A percentile compares a stretch with the other conserved stretches of the same genome.
Conservation (phyloP, 2,888 invertebrate genomes). For the Phymatocera aterrima region DNA sequence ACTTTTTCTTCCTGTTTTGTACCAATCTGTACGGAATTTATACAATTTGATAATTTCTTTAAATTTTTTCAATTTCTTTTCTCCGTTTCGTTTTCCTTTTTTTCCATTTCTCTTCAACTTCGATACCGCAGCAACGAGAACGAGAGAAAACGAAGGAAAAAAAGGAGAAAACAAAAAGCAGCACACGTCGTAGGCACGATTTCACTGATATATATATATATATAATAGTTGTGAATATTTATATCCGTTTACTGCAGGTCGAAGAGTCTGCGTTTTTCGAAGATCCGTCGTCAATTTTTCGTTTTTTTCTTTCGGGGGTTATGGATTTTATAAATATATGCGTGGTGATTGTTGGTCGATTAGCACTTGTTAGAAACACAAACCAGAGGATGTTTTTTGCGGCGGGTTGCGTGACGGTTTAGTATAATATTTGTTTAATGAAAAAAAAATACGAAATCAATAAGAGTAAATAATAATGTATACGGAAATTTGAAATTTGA, state of each 20-base stretch:
- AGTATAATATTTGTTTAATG: no score
- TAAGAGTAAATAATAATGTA: not conserved
- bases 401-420: constrained; percentile 36
- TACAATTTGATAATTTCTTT: not conserved
- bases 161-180: not conserved
- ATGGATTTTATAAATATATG: no score
- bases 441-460: constrained; percentile 20
- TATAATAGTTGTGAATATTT: no score
- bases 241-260: not conserved
- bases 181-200: constrained; percentile 25
- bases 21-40: no score
- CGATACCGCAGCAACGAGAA: no score
- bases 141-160: no score
- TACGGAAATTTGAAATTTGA: constrained; percentile 17
- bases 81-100: not conserved
- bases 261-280: not conserved
- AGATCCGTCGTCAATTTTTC: not conserved
- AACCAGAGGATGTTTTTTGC: constrained; percentile 50
- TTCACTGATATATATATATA: constrained; percentile 3
- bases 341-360: constrained; percentile 20
- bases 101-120: not conserved
- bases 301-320: no score
- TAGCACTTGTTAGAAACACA: constrained; percentile 50
- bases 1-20: not conserved
- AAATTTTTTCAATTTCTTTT: not conserved